Conservation (phyloP, 2,797 vertebrate genomes). For the Brachyrhaphis roseni region DNA sequence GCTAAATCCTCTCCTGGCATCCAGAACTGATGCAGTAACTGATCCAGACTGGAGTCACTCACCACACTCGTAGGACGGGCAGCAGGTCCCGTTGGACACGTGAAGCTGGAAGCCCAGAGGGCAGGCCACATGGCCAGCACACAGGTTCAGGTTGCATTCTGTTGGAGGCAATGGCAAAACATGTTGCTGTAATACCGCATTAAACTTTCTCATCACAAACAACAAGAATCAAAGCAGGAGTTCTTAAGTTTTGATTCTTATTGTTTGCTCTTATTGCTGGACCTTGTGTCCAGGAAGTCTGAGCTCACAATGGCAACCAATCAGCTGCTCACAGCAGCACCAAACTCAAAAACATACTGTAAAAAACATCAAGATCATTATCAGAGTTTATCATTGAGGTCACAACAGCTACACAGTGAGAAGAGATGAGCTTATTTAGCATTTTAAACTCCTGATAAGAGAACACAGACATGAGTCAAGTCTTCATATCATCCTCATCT, state of each 20-base stretch:
- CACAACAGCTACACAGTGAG: not conserved
- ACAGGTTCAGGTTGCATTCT: constrained; percentile 81
- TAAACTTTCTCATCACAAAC: not conserved
- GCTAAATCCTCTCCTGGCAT: not conserved
- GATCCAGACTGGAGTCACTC: constrained; percentile 38
- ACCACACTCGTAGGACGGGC: constrained; percentile 77
- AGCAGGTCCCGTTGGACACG: constrained; percentile 66
- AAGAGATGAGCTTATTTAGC: not conserved
- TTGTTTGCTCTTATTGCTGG: not conserved
- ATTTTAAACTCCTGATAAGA: not conserved
- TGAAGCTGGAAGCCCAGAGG: constrained; percentile 55
- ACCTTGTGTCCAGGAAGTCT: not conserved
- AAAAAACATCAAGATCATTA: not conserved
- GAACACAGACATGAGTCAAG: not conserved
- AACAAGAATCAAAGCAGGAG: not conserved
- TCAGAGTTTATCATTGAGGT: not conserved
- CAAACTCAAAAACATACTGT: not conserved
- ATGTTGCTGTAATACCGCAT: not conserved
- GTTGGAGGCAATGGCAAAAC: constrained; percentile 25
- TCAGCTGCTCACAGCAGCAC: not conserved
- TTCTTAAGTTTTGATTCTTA: not conserved
- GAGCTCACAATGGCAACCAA: not conserved
- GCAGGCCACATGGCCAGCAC: constrained; percentile 63
- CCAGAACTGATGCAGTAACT: not conserved
- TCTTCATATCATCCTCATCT: not conserved